Evolutionary conservation across 2,113 vertebrate genomes (phyloP), one percentile per base, ranked within the genome.

Genomic region (cattle (Bos taurus)): DNA sequence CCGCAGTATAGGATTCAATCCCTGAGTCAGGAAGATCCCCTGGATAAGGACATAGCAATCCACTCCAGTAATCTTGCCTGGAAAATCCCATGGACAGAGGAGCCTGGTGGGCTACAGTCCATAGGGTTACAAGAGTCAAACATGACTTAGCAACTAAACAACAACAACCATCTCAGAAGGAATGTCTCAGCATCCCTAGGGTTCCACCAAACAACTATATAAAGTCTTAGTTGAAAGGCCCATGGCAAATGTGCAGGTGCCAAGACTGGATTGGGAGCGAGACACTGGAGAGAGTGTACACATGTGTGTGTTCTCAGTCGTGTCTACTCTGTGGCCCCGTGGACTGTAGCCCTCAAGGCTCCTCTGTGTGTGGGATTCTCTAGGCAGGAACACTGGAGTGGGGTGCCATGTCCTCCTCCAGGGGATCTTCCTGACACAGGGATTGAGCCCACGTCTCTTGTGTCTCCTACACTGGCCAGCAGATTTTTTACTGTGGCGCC

Each of bases 401-500:
- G 30, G 52, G 30, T 64, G 62, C 30, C 62, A 33, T 64, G 33
- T 64, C 62, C 62, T 33, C 7, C 30, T 64, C 62, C 30, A 64
- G 28, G 62, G 30, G 15, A 33, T 3, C 15, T 33, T 64, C 62
- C 62, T 0, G 0, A 64, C 7, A 15, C 62, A 33, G 7, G 62
- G 30, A 64, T 3, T 8, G 7, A 7, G 16, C 62, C 30, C 30
- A 7, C 8, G 62, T 62, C 62, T 64, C 62, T 33, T 64, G 7
- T 33, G 62, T 64, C 62, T 33, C 62, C 62, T 64, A 16, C 60
- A 33, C 14, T 62, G 62, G 30, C 30, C 60, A 64, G 62, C 62
- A 64, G 30, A 64, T 7, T 64, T 17, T 64, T 7, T 17, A 33
- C 30, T 1, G 0, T 15, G 33, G 62, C 2, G 3, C 62, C 62